These are phyloP conservation scores for Chymomyza amoena DNA, from an alignment of 2,888 invertebrate genomes.

Conservation along the genomic window DNA sequence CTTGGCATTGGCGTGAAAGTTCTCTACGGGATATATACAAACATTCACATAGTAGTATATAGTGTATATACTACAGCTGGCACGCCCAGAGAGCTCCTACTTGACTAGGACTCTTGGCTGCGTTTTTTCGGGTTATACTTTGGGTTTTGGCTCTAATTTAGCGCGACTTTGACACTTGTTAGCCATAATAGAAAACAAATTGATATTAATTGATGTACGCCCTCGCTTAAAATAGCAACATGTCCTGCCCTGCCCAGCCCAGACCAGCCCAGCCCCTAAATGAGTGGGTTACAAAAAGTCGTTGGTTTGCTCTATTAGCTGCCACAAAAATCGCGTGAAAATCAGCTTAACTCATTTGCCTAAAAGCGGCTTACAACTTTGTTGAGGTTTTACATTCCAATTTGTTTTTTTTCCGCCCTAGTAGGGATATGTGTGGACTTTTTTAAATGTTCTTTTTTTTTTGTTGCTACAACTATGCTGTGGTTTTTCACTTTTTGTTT, in stretches of 20 bases:
- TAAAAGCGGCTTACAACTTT: conserved; percentile 40
- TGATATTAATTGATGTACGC: conserved; percentile 60
- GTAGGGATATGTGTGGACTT: not conserved
- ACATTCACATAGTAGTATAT: not conserved
- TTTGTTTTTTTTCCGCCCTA: not conserved
- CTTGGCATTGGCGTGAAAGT: conserved; percentile 39
- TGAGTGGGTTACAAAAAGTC: conserved; percentile 40
- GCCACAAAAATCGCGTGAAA: conserved; percentile 45
- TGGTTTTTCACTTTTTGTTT: not conserved
- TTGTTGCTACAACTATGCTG: not conserved
- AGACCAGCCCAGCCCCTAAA: conserved; percentile 3
- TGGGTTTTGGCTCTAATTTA: conserved; percentile 60
- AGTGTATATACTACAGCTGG: not conserved
- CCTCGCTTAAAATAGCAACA: not conserved
- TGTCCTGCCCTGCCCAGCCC: not conserved
- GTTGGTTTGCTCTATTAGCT: conserved; percentile 2
- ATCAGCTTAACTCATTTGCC: conserved; percentile 66
- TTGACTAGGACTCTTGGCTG: conserved; percentile 16
- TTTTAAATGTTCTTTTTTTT: not conserved
- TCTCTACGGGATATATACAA: not conserved
- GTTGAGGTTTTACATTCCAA: not conserved
- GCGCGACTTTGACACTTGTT: conserved; percentile 73
- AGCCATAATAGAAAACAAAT: conserved; percentile 68
- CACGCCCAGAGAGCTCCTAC: not conserved
- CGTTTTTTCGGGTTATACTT: not conserved